Evolutionary conservation across 2,888 invertebrate species (phyloP).

Genomic region (Campoplex capitator): DNA sequence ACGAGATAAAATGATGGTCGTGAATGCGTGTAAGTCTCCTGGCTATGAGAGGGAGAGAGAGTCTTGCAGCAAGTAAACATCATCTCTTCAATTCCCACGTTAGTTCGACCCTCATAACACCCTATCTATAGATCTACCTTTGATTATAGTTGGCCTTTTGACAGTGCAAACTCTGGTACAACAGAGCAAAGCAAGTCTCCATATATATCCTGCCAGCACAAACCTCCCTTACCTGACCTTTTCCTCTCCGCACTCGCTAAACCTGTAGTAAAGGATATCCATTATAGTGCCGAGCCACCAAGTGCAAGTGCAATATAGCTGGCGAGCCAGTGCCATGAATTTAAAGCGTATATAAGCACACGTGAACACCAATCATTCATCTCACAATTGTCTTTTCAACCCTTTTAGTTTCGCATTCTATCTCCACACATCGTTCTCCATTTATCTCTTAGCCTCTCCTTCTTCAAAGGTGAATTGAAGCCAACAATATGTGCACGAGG

Average conservation of each 20-base stretch:
- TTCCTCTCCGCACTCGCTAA: neutral
- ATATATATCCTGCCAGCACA: constrained; percentile 10
- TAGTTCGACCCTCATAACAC: constrained; percentile 73
- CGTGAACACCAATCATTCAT: constrained; percentile 50
- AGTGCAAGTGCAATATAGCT: constrained; percentile 80
- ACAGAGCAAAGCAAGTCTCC: constrained; percentile 41
- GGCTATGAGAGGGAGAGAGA: constrained; percentile 7
- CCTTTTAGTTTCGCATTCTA: constrained; percentile 30
- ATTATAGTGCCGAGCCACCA: constrained; percentile 76
- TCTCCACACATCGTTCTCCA: neutral
- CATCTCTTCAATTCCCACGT: constrained; percentile 67
- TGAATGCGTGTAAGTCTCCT: constrained; percentile 17
- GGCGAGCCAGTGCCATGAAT: constrained; percentile 78
- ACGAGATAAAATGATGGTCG: constrained; percentile 72
- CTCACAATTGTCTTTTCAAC: constrained; percentile 32
- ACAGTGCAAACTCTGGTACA: constrained; percentile 21
- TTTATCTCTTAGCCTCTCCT: neutral
- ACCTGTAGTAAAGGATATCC: constrained; percentile 78
- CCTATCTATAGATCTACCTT: constrained; percentile 73
- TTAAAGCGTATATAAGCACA: constrained; percentile 74
- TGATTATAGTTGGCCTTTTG: constrained; percentile 69
- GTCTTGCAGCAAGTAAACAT: constrained; percentile 22
- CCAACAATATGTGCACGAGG: constrained; percentile 10
- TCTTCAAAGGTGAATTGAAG: neutral
- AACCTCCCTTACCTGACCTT: neutral